Base-by-base conservation (phyloP, 2,113 vertebrate genomes). In the Perca flavescens region DNA sequence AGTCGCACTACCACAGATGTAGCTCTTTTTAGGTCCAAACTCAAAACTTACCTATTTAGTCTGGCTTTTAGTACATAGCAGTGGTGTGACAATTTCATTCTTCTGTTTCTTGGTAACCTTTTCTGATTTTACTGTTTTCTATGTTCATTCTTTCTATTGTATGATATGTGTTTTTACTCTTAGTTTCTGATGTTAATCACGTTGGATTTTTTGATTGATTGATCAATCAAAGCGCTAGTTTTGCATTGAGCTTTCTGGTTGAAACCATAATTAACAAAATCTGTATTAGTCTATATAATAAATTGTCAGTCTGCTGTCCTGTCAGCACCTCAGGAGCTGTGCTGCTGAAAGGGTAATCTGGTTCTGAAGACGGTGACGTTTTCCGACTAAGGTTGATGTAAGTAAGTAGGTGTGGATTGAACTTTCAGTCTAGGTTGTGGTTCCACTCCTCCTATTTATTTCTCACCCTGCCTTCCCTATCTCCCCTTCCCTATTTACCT, bases 271-370 rank as follows among this genome's bases (percentile, higher is more conserved):
- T 14, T 64, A 11, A 25, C 25, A 49, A 25, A 10, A 19, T 21
- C 15, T 63, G 25, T 62, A 43, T 63, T 66, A 22, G 21, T 68
- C 49, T 46, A 1, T 19, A 14, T 56, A 50, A 17, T 67, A 61
- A 60, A 61, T 36, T 13, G 49, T 46, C 22, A 12, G 46, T 17
- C 54, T 21, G 25, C 15, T 74, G 77, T 74, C 68, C 68, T 69
- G 63, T 53, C 25, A 46, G 28, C 46, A 57, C 22, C 47, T 34
- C 53, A 3, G 31, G 56, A 74, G 16, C 40, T 10, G 21, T 34
- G 31, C 40, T 36, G 17, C 50, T 22, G 50, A 80, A 68, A 28
- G 71, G 15, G 68, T 40, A 34, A 60, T 15, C 34, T 54, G 58
- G 14, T 17, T 21, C 47, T 34, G 1, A 76, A 43, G 17, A 54